Evolutionary conservation across 2,113 vertebrate species (phyloP).

Genomic region (Toxostoma redivivum): DNA sequence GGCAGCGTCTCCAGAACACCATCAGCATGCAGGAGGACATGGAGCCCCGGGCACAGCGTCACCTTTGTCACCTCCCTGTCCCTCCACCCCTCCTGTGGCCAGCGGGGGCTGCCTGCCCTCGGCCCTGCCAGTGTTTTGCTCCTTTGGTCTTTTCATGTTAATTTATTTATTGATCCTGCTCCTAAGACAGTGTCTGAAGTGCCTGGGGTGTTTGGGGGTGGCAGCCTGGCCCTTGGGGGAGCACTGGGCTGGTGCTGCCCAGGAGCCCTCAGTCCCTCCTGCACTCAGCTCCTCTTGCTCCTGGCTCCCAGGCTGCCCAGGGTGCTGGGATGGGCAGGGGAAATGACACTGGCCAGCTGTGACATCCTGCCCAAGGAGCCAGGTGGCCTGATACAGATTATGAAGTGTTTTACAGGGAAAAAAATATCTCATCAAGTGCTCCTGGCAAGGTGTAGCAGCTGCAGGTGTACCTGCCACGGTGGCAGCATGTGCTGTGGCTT

Average conservation of each 20-base stretch:
- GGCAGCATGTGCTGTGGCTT: background rate
- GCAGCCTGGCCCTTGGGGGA: background rate
- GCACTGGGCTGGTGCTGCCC: background rate
- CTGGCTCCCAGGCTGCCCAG: rapidly evolving
- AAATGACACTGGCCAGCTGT: background rate
- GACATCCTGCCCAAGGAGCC: background rate
- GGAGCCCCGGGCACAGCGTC: background rate
- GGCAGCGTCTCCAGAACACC: background rate
- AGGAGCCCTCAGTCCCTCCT: background rate
- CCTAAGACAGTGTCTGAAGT: rapidly evolving
- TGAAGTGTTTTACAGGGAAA: background rate
- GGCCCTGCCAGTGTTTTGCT: background rate
- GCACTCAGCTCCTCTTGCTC: background rate
- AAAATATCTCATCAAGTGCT: background rate
- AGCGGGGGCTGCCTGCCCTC: background rate
- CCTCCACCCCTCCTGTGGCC: background rate
- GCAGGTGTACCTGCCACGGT: background rate
- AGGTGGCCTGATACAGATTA: rapidly evolving
- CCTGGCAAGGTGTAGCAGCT: background rate
- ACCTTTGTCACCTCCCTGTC: background rate
- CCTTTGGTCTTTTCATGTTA: background rate
- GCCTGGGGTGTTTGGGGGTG: rapidly evolving
- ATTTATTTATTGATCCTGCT: background rate
- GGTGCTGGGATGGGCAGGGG: background rate
- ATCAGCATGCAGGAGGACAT: background rate